A percentile compares a stretch with the other conserved stretches of the same genome.
Evolutionary conservation across 1,140 invertebrate genomes (phyloP).

Genomic region (Rhagoletis pomonella): DNA sequence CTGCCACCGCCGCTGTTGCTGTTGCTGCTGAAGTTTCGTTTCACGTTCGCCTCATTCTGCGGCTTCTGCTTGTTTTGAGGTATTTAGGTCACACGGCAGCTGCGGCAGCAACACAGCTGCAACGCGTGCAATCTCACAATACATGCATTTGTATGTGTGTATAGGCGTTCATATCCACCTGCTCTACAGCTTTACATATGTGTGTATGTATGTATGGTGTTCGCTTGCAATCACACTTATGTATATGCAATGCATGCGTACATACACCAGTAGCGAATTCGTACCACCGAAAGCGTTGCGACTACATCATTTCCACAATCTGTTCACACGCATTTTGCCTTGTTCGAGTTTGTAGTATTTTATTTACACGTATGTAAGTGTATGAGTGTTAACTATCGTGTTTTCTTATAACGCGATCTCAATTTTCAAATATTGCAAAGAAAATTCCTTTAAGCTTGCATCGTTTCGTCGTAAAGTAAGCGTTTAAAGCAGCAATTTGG

Average conservation of each 20-base stretch:
- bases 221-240: neutral
- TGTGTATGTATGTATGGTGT: too few species aligned
- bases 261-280: too few species aligned
- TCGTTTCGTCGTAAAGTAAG: neutral
- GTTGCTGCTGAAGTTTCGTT: conserved; percentile 22
- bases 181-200: neutral
- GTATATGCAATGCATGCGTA: too few species aligned
- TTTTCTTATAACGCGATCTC: conserved; percentile 22
- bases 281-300: neutral
- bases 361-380: neutral
- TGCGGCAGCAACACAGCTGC: conserved; percentile 42
- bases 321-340: conserved; percentile 37
- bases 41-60: conserved; percentile 41
- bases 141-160: neutral
- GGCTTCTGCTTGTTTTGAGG: conserved; percentile 50
- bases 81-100: conserved; percentile 52
- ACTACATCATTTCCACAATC: conserved; percentile 29
- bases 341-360: neutral
- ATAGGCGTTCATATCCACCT: conserved; percentile 27
- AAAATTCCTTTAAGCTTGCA: neutral
- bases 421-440: conserved; percentile 33
- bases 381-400: neutral
- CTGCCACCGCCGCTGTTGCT: neutral
- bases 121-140: conserved; percentile 47
- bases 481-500: too few species aligned